Evolutionary conservation across 2,113 vertebrate genomes (phyloP).

Genomic region (Nerophis lumbriciformis): DNA sequence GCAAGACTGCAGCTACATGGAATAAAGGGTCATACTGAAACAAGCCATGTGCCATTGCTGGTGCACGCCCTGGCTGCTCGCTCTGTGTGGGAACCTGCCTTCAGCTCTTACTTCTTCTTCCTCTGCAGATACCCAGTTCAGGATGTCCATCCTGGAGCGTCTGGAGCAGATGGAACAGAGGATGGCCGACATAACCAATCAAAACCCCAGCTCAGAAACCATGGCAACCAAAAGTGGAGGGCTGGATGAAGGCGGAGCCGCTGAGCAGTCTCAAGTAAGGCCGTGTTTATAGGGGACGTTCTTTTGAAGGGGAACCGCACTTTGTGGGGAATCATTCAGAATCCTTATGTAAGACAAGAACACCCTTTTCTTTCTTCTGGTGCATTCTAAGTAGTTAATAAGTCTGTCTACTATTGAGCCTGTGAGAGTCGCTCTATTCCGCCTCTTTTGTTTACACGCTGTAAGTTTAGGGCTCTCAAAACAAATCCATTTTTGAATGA

Average conservation of each 20-base stretch:
- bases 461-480: too few species aligned
- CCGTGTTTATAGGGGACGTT: background rate
- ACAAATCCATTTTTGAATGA: too few species aligned
- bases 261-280: constrained; percentile 83
- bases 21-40: constrained; percentile 56
- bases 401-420: too few species aligned
- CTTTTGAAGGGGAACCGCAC: background rate
- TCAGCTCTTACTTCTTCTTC: constrained; percentile 18
- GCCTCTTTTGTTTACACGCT: too few species aligned
- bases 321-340: too few species aligned
- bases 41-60: background rate
- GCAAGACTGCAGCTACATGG: constrained; percentile 66
- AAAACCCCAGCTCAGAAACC: constrained; percentile 81
- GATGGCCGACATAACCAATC: constrained; percentile 96
- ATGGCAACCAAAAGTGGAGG: constrained; percentile 75
- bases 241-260: constrained; percentile 61
- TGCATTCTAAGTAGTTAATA: too few species aligned
- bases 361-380: too few species aligned
- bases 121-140: constrained; percentile 92
- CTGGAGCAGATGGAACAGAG: constrained; percentile 98
- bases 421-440: too few species aligned
- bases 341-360: too few species aligned
- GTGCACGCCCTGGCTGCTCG: background rate
- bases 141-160: constrained; percentile 97
- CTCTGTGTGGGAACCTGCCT: background rate